Base-by-base conservation (phyloP, 1,140 invertebrate genomes). In the Cyrtorhinus lividipennis region DNA sequence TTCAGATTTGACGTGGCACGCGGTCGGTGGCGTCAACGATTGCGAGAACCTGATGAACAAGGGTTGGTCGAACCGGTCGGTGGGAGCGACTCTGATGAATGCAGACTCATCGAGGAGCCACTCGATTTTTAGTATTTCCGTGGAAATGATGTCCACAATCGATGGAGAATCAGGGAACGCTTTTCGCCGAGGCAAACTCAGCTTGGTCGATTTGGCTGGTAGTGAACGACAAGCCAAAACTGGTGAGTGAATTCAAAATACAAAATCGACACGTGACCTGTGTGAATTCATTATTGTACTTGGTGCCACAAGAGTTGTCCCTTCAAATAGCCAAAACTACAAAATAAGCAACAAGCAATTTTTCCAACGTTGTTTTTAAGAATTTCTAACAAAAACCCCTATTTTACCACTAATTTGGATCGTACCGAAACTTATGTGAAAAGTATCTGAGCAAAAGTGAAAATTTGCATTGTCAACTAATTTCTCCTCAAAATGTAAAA, bases 171-270 rank as follows among this genome's bases (percentile, higher is more conserved):
- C 73, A 20, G 78, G 82, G 2, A 72, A 76, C 25, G 75, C 71
- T 0, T 83, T 89, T 58, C 73, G 81, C 61, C 77, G 84, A 53
- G 92, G 92, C 0, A 88, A 93, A 71, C 77, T 97, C 1, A 94
- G 95, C 73, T 74, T 97, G 26, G 93, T 95, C 0, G 91, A 95
- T 75, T 75, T 95, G 65, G 91, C 91, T 22, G 92, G 92, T 1
- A 91, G 87, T 64, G 92, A 94, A 72, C 73, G 90, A 66, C 90
- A 93, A 72, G 77, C 82, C 0, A 92, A 92, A 72, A 92, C 90
- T 27, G 73, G 81, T 82, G 56, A 64, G 48, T 38, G 5, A 38
- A 8, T 38, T 8, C 15, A n/a, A n/a, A n/a, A n/a, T n/a, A n/a
- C n/a, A n/a, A n/a, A n/a, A n/a, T n/a, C n/a, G n/a, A n/a, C n/a